Percentiles rank a stretch among this genome's conserved stretches.
phyloP scores from a whole-genome alignment of 2,888 invertebrate species.

The Baronia brevicornis region DNA sequence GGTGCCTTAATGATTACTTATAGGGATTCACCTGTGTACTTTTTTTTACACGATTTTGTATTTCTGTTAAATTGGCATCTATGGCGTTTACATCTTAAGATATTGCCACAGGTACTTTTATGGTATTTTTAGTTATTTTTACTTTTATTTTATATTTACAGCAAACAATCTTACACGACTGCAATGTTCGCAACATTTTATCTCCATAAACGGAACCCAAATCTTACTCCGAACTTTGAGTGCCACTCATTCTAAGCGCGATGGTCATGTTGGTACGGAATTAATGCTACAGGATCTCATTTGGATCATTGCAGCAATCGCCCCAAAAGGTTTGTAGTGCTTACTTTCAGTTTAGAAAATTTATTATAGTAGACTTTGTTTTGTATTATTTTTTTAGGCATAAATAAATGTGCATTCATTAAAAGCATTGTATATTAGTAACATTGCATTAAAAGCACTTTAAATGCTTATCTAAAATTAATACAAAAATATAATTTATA shows the following conservation, averaged over 20 bases:
- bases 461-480: too few species aligned
- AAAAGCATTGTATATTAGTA: too few species aligned
- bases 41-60: too few species aligned
- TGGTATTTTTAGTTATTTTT: neutral
- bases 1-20: too few species aligned
- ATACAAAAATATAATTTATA: too few species aligned
- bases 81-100: too few species aligned
- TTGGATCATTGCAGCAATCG: constrained; percentile 77
- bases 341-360: neutral
- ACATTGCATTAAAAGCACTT: too few species aligned
- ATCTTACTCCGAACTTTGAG: constrained; percentile 72
- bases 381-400: too few species aligned
- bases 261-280: constrained; percentile 66
- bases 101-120: too few species aligned
- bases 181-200: constrained; percentile 71
- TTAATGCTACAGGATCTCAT: constrained; percentile 75
- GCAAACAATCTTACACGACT: constrained; percentile 68
- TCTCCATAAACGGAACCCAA: constrained; percentile 72
- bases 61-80: too few species aligned
- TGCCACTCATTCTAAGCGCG: constrained; percentile 68
- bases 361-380: constrained; percentile 18
- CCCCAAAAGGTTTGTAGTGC: constrained; percentile 64
- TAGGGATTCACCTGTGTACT: too few species aligned
- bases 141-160: constrained; percentile 39
- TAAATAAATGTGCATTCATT: too few species aligned